Conservation (phyloP, 1,140 invertebrate species). For the Orius laevigatus region DNA sequence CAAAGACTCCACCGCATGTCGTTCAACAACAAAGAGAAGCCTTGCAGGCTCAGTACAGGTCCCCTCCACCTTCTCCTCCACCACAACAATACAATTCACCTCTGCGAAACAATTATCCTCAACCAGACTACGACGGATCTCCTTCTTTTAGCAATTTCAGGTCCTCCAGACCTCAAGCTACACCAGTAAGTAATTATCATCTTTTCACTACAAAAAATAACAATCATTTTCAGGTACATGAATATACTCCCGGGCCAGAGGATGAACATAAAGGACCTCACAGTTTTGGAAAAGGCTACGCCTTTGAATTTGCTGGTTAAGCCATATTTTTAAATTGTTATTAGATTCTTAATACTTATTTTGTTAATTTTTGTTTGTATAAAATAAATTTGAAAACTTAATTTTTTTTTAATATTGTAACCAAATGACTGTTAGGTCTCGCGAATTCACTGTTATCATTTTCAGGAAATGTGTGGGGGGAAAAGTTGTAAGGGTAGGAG, state of each 20-base stretch:
- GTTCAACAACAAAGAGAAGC: constrained; percentile 10
- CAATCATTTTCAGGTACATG: constrained; percentile 7
- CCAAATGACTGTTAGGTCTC: no score
- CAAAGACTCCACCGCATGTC: constrained; percentile 17
- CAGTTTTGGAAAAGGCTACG: constrained; percentile 38
- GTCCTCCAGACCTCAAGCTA: constrained; percentile 4
- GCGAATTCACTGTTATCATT: no score
- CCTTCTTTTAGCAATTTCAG: neutral
- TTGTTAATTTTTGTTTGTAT: no score
- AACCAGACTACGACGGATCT: neutral
- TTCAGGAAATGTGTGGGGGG: no score
- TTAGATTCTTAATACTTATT: no score
- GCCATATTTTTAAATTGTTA: no score
- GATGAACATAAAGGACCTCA: constrained; percentile 31
- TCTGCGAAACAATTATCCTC: neutral
- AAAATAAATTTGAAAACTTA: no score
- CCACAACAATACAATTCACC: constrained; percentile 5
- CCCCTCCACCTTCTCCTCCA: neutral
- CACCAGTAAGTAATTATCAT: constrained; percentile 1
- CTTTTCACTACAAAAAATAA: neutral
- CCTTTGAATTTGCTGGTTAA: constrained; percentile 32
- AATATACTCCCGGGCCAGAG: constrained; percentile 20
- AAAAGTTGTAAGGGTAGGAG: no score
- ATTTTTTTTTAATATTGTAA: no score
- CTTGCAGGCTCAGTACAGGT: constrained; percentile 1